These are phyloP conservation scores for Pao palembangensis DNA, from an alignment of 2,113 vertebrate species.

Conservation along the genomic window DNA sequence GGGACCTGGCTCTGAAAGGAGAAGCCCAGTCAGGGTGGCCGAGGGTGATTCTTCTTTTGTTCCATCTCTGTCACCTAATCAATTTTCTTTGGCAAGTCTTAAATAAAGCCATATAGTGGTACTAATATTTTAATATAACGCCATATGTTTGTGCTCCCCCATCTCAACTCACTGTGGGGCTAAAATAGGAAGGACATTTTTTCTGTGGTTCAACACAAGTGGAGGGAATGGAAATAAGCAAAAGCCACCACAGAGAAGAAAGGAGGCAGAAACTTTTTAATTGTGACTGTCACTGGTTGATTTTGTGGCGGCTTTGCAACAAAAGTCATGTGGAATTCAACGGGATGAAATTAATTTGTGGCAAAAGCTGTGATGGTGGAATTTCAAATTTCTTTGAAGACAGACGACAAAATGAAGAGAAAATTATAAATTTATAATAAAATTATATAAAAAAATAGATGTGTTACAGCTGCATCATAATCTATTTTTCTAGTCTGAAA, in stretches of 20 bases:
- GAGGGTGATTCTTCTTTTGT: conserved; percentile 67
- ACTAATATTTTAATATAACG: conserved; percentile 78
- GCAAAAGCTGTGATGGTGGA: too few relatives aligned
- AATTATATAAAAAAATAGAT: neutral
- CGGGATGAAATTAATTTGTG: too few relatives aligned
- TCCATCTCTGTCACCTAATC: conserved; percentile 68
- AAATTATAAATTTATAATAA: neutral
- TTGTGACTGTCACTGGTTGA: neutral
- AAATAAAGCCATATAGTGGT: conserved; percentile 80
- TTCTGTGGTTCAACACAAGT: conserved; percentile 36
- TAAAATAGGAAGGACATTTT: conserved; percentile 48
- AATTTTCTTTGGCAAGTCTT: conserved; percentile 72
- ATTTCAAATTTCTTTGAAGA: neutral
- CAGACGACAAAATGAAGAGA: conserved; percentile 1
- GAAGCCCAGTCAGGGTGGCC: conserved; percentile 50
- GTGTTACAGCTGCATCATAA: too few relatives aligned
- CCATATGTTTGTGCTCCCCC: conserved; percentile 70
- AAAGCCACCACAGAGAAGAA: conserved; percentile 34
- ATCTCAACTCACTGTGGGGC: conserved; percentile 52
- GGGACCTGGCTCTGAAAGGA: conserved; percentile 55
- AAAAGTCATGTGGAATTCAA: too few relatives aligned
- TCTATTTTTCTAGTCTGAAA: too few relatives aligned
- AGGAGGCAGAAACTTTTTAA: conserved; percentile 1
- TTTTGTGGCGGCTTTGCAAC: too few relatives aligned
- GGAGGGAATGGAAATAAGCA: conserved; percentile 46